phyloP scores from a whole-genome alignment of 1,140 invertebrate species.

The Eurosta solidaginis region DNA sequence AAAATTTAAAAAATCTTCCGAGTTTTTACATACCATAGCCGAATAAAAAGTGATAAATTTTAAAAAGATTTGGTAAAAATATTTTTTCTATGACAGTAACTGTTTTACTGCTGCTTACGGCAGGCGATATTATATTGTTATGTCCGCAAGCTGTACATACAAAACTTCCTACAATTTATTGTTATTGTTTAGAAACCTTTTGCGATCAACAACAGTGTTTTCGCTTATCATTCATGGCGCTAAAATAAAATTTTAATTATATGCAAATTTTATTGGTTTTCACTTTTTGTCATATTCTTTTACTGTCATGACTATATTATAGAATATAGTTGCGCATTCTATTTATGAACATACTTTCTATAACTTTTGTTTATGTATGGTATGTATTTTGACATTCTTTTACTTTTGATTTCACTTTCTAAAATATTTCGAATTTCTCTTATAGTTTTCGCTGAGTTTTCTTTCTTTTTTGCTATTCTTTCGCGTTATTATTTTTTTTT shows the following conservation, averaged over 20 bases:
- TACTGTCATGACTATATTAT: neutral
- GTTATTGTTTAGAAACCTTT: too few species aligned
- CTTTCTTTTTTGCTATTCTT: neutral
- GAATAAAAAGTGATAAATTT: too few species aligned
- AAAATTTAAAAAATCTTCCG: too few species aligned
- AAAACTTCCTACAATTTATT: too few species aligned
- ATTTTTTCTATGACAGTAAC: too few species aligned
- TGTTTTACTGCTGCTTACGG: too few species aligned
- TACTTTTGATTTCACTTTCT: constrained; percentile 20
- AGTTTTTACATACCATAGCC: too few species aligned
- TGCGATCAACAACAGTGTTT: too few species aligned
- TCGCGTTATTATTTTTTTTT: neutral
- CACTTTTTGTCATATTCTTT: neutral
- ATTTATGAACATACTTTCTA: neutral
- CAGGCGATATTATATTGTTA: too few species aligned
- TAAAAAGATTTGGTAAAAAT: too few species aligned
- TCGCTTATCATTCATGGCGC: neutral
- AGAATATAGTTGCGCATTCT: neutral
- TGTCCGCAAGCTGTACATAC: too few species aligned
- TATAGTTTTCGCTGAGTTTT: neutral
- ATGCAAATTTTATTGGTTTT: constrained; percentile 20
- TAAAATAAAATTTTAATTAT: constrained; percentile 1
- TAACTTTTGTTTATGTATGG: neutral
- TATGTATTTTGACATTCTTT: constrained; percentile 5
- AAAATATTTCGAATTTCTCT: constrained; percentile 19